phyloP scores from a whole-genome alignment of 2,113 vertebrate genomes.

The Miniopterus natalensis region DNA sequence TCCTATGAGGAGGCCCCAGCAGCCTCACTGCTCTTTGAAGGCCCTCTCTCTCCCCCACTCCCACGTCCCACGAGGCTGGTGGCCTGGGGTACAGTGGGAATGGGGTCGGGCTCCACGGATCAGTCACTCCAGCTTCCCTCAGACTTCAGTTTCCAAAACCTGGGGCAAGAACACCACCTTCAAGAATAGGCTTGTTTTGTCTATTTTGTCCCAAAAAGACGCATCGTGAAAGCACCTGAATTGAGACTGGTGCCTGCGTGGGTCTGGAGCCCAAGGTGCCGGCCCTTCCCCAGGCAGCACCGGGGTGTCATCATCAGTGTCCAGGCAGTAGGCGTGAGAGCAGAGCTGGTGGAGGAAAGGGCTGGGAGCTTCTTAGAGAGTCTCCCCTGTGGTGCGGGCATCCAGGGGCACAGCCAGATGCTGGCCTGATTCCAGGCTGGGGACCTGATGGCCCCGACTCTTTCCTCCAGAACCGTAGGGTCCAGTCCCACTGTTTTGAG shows the following conservation, averaged over 20 bases:
- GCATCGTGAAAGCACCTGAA: not conserved
- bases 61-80: accelerated
- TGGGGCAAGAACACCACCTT: not conserved
- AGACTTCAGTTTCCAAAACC: not conserved
- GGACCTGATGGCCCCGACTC: not conserved
- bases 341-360: no score
- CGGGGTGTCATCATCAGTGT: no score
- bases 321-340: not conserved
- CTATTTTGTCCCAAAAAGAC: not conserved
- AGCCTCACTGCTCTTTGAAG: not conserved
- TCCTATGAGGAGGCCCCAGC: not conserved
- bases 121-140: not conserved
- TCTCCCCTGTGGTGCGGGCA: not conserved
- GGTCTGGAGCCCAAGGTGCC: not conserved
- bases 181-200: not conserved
- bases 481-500: not conserved
- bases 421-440: not conserved
- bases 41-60: not conserved
- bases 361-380: not conserved
- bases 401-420: not conserved
- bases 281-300: accelerated
- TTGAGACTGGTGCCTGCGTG: not conserved
- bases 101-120: not conserved
- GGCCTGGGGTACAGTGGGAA: not conserved
- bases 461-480: not conserved